Base-by-base conservation (phyloP, 2,888 invertebrate species). In the Andrena camellia region DNA sequence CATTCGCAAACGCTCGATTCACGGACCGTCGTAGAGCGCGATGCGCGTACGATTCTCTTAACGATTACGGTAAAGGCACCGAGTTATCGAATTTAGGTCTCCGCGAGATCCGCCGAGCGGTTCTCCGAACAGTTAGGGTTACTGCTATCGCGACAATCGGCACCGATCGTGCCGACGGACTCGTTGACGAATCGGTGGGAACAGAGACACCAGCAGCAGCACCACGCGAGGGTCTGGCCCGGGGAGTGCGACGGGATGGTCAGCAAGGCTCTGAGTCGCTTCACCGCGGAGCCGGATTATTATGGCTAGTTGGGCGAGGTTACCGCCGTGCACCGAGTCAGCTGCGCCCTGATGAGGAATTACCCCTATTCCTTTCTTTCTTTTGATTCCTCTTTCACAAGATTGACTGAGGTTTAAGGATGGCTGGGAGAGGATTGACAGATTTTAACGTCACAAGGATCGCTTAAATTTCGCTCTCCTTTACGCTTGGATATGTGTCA, bases 61-160 rank as follows among this genome's bases (percentile, higher is more conserved):
- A 80, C 63, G 64, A 69, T 81, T 72, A 87, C 72, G 68, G 60
- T 70, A 78, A 90, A 90, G 90, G 90, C 90, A 90, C 90, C 90
- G 81, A 86, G 79, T 86, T 68, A 79, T 72, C 75, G 78, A 79
- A 77, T 78, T 69, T 54, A 33, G 72, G 71, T 72, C 64, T 73
- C 59, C 77, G 7, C 68, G 76, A 68, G 71, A 75, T 59, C 68
- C 72, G 48, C 10, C 31, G 63, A 50, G 64, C 57, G 74, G 69
- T 77, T 23, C 52, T 20, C 7, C 26, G 8, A 52, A 42, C 31
- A 31, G n/a, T 66, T 42, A 31, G 42, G 48, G 50, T 75, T 68
- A 62, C 54, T 42, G 31, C 10, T 62, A 74, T 62, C 78, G 31
- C 57, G 63, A 63, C 63, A 50, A 66, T 70, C 42, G 42, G 29